Evolutionary conservation across 2,113 vertebrate species (phyloP).

Genomic region (Hippocampus comes): DNA sequence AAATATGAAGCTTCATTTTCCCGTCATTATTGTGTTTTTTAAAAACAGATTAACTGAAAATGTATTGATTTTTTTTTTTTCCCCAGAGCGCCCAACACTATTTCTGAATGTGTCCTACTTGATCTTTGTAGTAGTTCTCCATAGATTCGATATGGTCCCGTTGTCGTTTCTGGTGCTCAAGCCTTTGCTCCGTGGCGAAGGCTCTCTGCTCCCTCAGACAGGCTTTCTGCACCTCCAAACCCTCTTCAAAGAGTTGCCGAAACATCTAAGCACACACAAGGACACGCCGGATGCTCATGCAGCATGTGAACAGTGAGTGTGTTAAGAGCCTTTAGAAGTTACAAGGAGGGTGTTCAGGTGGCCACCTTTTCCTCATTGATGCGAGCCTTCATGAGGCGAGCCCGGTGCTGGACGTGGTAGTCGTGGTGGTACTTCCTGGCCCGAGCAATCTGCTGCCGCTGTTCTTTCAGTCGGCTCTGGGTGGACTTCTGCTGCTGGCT

Average conservation of each 20-base stretch:
- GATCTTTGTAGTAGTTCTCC: slow-evolving; percentile 95
- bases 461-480: slow-evolving; percentile 81
- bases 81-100: too few species aligned
- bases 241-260: slow-evolving; percentile 89
- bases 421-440: slow-evolving; percentile 86
- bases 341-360: not conserved
- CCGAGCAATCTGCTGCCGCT: slow-evolving; percentile 79
- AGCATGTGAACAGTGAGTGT: not conserved
- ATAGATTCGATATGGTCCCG: slow-evolving; percentile 82
- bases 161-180: slow-evolving; percentile 78
- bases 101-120: slow-evolving; percentile 67
- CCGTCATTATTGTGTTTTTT: too few species aligned
- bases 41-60: too few species aligned
- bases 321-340: not conserved
- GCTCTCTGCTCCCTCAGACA: slow-evolving; percentile 81
- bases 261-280: slow-evolving; percentile 75
- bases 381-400: slow-evolving; percentile 83
- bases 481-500: slow-evolving; percentile 78
- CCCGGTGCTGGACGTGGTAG: slow-evolving; percentile 82
- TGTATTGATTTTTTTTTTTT: too few species aligned
- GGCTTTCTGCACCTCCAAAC: slow-evolving; percentile 86
- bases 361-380: slow-evolving; percentile 86
- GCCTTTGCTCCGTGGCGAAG: slow-evolving; percentile 79
- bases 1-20: too few species aligned
- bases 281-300: not conserved